Evolutionary conservation across 2,797 vertebrate species (phyloP), one percentile per base, ranked within the genome.

Genomic region (Erpetoichthys calabaricus): DNA sequence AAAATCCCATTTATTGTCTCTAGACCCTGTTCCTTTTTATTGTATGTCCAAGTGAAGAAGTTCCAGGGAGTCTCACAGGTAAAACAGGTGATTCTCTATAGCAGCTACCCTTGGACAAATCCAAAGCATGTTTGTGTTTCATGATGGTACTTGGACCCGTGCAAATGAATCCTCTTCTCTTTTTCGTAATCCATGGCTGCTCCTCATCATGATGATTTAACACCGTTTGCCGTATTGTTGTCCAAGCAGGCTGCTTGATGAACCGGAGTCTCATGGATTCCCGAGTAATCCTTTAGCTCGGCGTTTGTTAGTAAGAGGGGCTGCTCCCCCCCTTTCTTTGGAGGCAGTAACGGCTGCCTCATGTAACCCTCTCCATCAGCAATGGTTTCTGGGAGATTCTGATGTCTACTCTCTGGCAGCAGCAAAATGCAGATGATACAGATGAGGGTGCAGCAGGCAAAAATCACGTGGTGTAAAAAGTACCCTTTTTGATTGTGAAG

Each of bases 401-500:
- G 91, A 76, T 82, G 78, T 63, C 89, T 87, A 10, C 91, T 94
- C 71, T 97, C 94, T 0, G 94, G 95, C 73, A 98, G 83, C 71
- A 98, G 84, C 55, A 97, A 86, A 68, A 97, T 97, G 75, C 95
- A 98, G 75, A 96, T 98, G 78, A 97, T 97, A 80, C 95, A 98
- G 80, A 98, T 96, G 62, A 98, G 91, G 0, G 95, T 97, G 73
- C 94, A 98, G 83, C 94, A 97, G 80, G 95, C 92, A 0, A 98
- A 98, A 76, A 98, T 96, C 61, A 98, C 84, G 7, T 98, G 94
- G 70, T 98, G 95, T 56, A 98, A 87, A 75, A 98, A 98, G 71
- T 96, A 98, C 59, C 95, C 95, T 75, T 97, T 96, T 85, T 98
- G 94, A 75, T 98, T 97, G 77, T 97, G 94, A 42, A 98, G 89